Conservation (phyloP, 1,140 invertebrate genomes). For the Drosophila teissieri region DNA sequence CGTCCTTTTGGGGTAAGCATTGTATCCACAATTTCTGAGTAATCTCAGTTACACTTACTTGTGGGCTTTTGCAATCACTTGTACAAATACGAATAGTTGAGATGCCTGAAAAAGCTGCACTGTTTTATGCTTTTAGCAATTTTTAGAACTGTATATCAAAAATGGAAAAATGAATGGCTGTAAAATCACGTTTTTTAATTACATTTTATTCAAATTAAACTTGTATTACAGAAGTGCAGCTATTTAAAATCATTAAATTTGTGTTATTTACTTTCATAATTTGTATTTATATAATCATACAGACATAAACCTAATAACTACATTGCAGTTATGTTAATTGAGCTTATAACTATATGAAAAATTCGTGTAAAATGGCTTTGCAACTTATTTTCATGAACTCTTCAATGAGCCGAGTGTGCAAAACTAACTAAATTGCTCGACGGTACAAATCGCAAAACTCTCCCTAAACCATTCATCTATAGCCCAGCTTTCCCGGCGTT, state of each 20-base stretch:
- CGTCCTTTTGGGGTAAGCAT: neutral
- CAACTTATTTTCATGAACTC: constrained; percentile 5
- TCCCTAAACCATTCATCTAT: constrained; percentile 7
- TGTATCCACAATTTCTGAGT: constrained; percentile 5
- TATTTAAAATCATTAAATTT: neutral
- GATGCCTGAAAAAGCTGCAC: neutral
- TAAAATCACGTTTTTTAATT: too few relatives aligned
- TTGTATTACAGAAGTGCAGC: neutral
- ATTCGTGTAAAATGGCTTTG: constrained; percentile 2
- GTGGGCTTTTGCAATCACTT: constrained; percentile 8
- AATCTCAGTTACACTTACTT: constrained; percentile 25
- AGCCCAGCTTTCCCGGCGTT: constrained; percentile 1
- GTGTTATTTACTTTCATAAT: neutral
- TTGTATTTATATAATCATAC: neutral
- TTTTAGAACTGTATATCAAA: too few relatives aligned
- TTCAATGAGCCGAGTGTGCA: neutral
- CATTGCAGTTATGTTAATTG: constrained; percentile 5
- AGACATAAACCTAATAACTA: neutral
- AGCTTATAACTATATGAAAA: constrained; percentile 1
- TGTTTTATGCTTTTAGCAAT: too few relatives aligned
- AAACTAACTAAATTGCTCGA: constrained; percentile 7
- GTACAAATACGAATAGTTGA: neutral
- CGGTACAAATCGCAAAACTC: neutral
- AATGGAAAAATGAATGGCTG: too few relatives aligned
- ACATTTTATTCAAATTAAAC: neutral